These are phyloP conservation scores for Iphiclides podalirius DNA, from an alignment of 2,888 invertebrate species.

Conservation along the genomic window DNA sequence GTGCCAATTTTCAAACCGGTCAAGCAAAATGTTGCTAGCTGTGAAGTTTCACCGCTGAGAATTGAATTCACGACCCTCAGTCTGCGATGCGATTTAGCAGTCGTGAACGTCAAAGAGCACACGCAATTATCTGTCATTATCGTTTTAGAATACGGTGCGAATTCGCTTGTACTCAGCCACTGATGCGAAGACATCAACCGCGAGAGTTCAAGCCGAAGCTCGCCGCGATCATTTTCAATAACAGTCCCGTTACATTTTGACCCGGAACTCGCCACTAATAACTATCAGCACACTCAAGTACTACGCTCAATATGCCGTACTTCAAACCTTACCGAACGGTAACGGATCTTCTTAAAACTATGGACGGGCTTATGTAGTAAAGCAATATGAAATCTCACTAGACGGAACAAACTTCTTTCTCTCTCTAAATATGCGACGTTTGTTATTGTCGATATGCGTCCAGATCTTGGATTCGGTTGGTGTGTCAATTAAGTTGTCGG, in stretches of 20 bases:
- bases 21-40: no score
- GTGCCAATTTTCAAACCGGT: no score
- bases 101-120: no score
- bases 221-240: constrained; percentile 26
- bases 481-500: no score
- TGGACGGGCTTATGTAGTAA: neutral
- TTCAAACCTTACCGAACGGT: constrained; percentile 3
- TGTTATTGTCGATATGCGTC: no score
- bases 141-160: neutral
- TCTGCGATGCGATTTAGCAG: no score
- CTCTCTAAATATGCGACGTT: no score
- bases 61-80: no score
- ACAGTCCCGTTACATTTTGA: constrained; percentile 25
- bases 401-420: neutral
- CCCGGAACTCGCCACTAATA: constrained; percentile 27
- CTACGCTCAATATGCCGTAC: constrained; percentile 3
- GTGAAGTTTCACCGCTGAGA: no score
- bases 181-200: constrained; percentile 20
- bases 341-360: neutral
- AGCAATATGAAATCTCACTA: neutral
- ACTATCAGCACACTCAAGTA: constrained; percentile 18
- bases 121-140: no score
- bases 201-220: constrained; percentile 22
- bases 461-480: no score
- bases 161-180: constrained; percentile 2